A percentile compares a stretch with the other conserved stretches of the same genome.
Evolutionary conservation across 2,113 vertebrate genomes (phyloP).

Genomic region (Aldabrachelys gigantea): DNA sequence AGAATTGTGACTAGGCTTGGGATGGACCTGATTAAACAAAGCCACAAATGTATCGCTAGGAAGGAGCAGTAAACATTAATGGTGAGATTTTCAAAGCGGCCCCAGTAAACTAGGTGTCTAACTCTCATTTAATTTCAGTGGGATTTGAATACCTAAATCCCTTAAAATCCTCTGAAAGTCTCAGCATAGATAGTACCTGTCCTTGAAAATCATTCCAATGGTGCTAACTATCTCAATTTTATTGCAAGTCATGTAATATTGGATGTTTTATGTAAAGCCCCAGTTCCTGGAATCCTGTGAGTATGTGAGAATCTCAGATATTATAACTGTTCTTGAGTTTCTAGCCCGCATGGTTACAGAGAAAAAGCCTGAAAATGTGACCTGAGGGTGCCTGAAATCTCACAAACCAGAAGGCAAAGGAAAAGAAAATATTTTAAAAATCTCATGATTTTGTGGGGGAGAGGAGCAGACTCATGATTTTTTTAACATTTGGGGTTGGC

Average conservation of each 20-base stretch:
- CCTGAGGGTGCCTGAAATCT: not conserved
- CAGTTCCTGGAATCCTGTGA: fast-evolving
- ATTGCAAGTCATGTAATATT: not conserved
- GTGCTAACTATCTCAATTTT: not conserved
- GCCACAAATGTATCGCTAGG: fast-evolving
- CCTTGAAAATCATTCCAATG: not conserved
- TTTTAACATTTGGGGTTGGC: not conserved
- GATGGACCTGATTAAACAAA: not conserved
- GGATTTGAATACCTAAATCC: not conserved
- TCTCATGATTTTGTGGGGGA: too few species aligned
- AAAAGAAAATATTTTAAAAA: not conserved
- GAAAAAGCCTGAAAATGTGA: not conserved
- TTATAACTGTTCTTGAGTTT: not conserved
- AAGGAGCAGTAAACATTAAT: not conserved
- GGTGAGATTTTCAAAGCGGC: not conserved
- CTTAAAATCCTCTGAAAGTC: not conserved
- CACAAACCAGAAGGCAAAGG: not conserved
- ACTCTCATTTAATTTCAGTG: not conserved
- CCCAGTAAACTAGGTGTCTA: not conserved
- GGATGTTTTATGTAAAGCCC: not conserved
- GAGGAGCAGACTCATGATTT: not conserved
- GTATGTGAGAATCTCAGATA: not conserved
- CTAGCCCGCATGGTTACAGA: not conserved
- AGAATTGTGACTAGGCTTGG: not conserved
- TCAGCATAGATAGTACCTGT: not conserved